Evolutionary conservation across 2,888 invertebrate genomes (phyloP).

Genomic region (Xestia ashworthii): DNA sequence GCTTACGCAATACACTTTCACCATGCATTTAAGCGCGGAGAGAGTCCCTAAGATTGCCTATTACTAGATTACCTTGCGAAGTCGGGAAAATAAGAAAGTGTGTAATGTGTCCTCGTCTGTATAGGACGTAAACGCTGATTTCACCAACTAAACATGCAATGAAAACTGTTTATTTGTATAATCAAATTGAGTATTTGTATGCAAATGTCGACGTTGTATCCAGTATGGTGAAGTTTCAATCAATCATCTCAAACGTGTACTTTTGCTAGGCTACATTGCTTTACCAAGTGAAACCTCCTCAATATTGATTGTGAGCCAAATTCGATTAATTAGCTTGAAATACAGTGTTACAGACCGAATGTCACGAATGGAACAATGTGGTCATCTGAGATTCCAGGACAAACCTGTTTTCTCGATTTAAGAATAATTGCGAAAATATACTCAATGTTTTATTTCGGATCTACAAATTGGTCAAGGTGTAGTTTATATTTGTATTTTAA

Average conservation of each 20-base stretch:
- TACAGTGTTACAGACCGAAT: not conserved
- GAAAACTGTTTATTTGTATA: conserved; percentile 66
- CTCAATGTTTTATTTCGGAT: not conserved
- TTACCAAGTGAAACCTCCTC: not conserved
- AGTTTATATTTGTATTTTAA: not conserved
- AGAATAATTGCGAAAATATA: not conserved
- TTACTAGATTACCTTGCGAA: conserved; percentile 87
- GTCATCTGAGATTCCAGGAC: not conserved
- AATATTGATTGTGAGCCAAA: conserved; percentile 19
- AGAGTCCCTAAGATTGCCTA: conserved; percentile 88
- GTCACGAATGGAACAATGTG: not conserved
- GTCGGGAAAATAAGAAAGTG: conserved; percentile 86
- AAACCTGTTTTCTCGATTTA: not conserved
- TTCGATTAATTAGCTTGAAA: not conserved
- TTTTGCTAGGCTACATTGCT: conserved; percentile 7
- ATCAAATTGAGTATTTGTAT: conserved; percentile 59
- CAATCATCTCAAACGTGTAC: conserved; percentile 33
- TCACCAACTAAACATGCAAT: conserved; percentile 72
- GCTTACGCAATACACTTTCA: conserved; percentile 88
- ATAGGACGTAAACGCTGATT: conserved; percentile 75
- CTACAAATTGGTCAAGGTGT: not conserved
- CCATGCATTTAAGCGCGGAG: conserved; percentile 87
- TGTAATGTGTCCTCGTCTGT: conserved; percentile 77
- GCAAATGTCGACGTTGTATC: conserved; percentile 36
- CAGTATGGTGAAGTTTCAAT: conserved; percentile 33